Evolutionary conservation across 2,797 vertebrate genomes (phyloP).

Genomic region (Lacerta agilis): DNA sequence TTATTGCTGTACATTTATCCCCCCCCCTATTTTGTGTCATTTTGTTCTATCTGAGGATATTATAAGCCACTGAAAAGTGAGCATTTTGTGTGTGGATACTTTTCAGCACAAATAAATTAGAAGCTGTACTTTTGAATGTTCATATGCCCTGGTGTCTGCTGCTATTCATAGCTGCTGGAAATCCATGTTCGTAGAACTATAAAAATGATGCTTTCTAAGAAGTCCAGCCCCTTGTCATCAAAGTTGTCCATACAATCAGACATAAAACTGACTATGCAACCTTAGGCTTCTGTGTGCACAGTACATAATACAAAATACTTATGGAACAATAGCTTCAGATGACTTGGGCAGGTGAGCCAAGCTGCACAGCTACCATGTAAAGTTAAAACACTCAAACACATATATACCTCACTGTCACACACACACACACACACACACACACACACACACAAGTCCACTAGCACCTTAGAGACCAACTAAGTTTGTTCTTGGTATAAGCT

Average conservation of each 20-base stretch:
- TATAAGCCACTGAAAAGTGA: too few relatives aligned
- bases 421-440: too few relatives aligned
- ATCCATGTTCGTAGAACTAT: neutral
- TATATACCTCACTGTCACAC: neutral
- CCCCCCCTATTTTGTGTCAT: neutral
- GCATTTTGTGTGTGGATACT: neutral
- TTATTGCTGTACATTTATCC: neutral
- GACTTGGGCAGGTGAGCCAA: neutral
- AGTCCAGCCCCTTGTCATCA: neutral
- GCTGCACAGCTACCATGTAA: neutral
- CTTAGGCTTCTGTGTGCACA: neutral
- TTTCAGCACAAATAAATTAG: neutral
- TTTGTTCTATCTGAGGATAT: neutral
- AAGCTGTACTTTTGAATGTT: neutral
- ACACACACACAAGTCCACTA: too few relatives aligned
- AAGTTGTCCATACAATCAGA: neutral
- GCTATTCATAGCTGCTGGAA: neutral
- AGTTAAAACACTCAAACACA: neutral
- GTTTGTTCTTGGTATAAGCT: too few relatives aligned
- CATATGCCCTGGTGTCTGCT: neutral
- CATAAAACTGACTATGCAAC: neutral
- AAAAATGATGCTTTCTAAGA: neutral
- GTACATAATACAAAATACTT: neutral
- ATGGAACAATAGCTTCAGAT: neutral
- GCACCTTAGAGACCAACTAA: too few relatives aligned